phyloP scores from a whole-genome alignment of 1,140 invertebrate genomes.

The Mercenaria mercenaria region DNA sequence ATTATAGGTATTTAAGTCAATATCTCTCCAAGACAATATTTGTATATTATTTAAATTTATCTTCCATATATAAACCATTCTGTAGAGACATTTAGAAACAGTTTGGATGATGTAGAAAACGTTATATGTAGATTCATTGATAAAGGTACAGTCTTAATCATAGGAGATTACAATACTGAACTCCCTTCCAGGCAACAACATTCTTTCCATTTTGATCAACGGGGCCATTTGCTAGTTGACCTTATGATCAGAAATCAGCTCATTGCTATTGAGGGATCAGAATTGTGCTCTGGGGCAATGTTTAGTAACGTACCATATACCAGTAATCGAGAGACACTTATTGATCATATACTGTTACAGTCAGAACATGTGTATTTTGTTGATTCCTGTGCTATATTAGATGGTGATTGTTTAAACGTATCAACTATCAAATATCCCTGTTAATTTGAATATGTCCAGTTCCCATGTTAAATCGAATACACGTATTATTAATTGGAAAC shows the following conservation, averaged over 20 bases:
- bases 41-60: constrained; percentile 1
- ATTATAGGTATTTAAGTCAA: not conserved
- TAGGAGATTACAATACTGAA: constrained; percentile 16
- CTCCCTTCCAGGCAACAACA: not conserved
- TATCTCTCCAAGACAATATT: not conserved
- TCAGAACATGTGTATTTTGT: not conserved
- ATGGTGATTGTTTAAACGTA: constrained; percentile 13
- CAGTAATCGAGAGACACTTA: not conserved
- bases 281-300: not conserved
- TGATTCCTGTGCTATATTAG: not conserved
- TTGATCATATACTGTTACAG: constrained; percentile 19
- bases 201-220: not conserved
- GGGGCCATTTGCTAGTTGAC: not conserved
- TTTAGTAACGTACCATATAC: not conserved
- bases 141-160: not conserved
- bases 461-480: not conserved
- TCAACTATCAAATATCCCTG: not conserved
- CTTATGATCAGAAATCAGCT: not conserved
- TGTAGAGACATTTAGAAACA: not conserved
- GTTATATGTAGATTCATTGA: not conserved
- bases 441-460: not conserved
- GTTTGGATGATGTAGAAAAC: not conserved
- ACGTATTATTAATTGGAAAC: not conserved
- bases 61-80: not conserved
- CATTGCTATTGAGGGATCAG: not conserved